Evolutionary conservation across 2,797 vertebrate genomes (phyloP).

Genomic region (Thamnophis elegans): DNA sequence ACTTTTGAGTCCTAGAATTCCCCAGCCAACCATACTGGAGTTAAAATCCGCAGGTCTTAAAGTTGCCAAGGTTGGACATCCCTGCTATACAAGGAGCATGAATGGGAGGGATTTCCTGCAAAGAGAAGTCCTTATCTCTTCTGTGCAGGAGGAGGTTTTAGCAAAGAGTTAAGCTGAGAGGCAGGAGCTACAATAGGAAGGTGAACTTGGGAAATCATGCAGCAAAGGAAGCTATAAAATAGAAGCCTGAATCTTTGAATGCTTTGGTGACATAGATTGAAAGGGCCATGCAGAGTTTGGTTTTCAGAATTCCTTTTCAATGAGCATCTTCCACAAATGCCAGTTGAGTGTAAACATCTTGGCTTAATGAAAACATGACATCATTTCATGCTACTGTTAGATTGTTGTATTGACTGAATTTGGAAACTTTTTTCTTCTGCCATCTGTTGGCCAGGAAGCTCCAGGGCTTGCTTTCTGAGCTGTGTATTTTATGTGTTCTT

Average conservation of each 20-base stretch:
- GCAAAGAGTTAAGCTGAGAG: neutral
- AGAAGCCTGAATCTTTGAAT: neutral
- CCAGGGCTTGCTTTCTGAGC: neutral
- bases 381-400: neutral
- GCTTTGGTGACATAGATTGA: neutral
- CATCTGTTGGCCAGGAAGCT: constrained; percentile 7
- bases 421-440: neutral
- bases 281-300: neutral
- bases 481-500: neutral
- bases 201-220: neutral
- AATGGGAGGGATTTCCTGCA: neutral
- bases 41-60: neutral
- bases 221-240: neutral
- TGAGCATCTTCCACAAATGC: neutral
- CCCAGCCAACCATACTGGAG: neutral
- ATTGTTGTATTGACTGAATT: neutral
- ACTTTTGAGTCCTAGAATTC: neutral
- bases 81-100: neutral
- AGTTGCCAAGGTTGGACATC: neutral
- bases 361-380: neutral
- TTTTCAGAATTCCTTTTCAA: neutral
- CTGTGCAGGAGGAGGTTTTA: neutral
- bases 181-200: neutral
- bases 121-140: neutral
- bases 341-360: neutral